phyloP scores from a whole-genome alignment of 2,888 invertebrate species.

The Baccha elongata region DNA sequence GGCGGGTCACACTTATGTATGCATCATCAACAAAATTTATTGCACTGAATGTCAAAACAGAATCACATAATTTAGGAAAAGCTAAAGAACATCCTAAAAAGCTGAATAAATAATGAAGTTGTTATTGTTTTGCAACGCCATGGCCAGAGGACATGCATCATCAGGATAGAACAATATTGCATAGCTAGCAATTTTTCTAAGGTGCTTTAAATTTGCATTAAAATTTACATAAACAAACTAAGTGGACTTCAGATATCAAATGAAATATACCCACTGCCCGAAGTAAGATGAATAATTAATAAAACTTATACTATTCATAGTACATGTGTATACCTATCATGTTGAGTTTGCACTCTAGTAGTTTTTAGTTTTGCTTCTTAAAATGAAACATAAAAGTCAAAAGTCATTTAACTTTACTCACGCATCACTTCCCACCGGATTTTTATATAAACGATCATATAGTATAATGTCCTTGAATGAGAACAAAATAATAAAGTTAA shows the following conservation, averaged over 20 bases:
- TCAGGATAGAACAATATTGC: conserved; percentile 2
- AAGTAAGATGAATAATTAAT: conserved; percentile 30
- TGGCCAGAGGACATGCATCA: conserved; percentile 23
- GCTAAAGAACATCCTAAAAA: conserved; percentile 22
- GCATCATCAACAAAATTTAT: conserved; percentile 11
- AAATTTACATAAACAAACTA: conserved; percentile 41
- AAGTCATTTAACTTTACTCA: conserved; percentile 29
- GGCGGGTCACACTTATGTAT: too few relatives aligned
- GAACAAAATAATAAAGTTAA: conserved; percentile 3
- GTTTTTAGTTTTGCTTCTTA: background rate
- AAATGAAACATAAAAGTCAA: conserved; percentile 21
- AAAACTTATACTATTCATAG: too few relatives aligned
- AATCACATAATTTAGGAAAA: conserved; percentile 11
- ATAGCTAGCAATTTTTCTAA: conserved; percentile 14
- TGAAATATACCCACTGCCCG: conserved; percentile 33
- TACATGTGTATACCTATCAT: too few relatives aligned
- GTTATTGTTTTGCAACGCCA: background rate
- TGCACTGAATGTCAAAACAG: conserved; percentile 4
- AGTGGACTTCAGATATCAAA: conserved; percentile 37
- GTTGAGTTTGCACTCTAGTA: background rate
- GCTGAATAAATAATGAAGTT: conserved; percentile 18
- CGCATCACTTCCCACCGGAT: conserved; percentile 16
- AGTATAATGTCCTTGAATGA: conserved; percentile 17
- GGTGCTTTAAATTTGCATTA: conserved; percentile 40
- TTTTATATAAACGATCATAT: conserved; percentile 4